These are phyloP conservation scores for Parochlus steinenii DNA, from an alignment of 2,888 invertebrate species.

Conservation along the genomic window DNA sequence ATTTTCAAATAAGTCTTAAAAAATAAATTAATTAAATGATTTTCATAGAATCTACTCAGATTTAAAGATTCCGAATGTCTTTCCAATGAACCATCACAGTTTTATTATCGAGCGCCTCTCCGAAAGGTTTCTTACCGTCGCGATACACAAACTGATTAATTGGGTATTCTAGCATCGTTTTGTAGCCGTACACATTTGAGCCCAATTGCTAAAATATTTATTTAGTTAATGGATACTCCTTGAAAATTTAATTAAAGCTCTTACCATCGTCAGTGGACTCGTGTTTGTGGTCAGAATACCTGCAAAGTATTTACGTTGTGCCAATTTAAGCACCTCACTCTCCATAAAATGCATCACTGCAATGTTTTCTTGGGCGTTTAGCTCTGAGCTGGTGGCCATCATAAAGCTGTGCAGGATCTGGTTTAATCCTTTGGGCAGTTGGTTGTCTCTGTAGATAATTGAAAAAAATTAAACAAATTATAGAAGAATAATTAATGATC, in stretches of 20 bases:
- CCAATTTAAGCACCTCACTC: slow-evolving; percentile 49
- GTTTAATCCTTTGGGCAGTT: slow-evolving; percentile 46
- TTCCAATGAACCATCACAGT: slow-evolving; percentile 69
- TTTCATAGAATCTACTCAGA: too few species aligned
- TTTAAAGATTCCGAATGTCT: slow-evolving; percentile 14
- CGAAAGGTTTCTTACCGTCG: slow-evolving; percentile 58
- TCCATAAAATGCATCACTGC: slow-evolving; percentile 65
- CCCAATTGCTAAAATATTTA: slow-evolving; percentile 63
- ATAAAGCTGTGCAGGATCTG: slow-evolving; percentile 67
- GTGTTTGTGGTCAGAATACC: slow-evolving; percentile 80
- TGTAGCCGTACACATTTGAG: slow-evolving; percentile 58
- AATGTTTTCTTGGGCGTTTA: slow-evolving; percentile 59
- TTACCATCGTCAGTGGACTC: slow-evolving; percentile 72
- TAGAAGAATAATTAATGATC: background rate
- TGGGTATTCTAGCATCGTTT: slow-evolving; percentile 60
- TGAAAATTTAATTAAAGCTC: slow-evolving; percentile 7
- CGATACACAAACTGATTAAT: slow-evolving; percentile 59
- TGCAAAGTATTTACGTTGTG: slow-evolving; percentile 43
- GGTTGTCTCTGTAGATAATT: slow-evolving; percentile 31
- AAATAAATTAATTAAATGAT: too few species aligned
- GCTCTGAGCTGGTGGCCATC: slow-evolving; percentile 60
- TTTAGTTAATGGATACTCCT: background rate
- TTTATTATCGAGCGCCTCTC: slow-evolving; percentile 57
- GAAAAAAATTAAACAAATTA: slow-evolving; percentile 4
- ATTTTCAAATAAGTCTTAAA: too few species aligned